A percentile compares a stretch with the other conserved stretches of the same genome.
Conservation (phyloP, 2,113 vertebrate genomes). For the Xiphophorus hellerii region DNA sequence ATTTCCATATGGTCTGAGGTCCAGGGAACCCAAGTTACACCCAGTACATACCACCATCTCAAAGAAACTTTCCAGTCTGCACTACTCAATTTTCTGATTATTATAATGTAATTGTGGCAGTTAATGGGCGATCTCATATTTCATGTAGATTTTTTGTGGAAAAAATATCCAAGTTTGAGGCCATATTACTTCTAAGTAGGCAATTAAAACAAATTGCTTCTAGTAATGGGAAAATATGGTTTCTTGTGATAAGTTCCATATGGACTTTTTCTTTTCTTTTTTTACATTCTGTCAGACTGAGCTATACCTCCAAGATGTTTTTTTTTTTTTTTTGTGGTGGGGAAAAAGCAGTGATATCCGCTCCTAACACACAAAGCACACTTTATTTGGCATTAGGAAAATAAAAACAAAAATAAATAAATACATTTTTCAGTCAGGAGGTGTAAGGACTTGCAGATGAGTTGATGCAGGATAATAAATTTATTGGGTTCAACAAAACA, state of each 20-base stretch:
- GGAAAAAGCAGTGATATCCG: constrained; percentile 19
- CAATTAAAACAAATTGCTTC: constrained; percentile 76
- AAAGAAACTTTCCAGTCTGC: constrained; percentile 50
- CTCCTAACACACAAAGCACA: background rate
- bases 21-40: background rate
- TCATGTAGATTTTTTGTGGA: constrained; percentile 52
- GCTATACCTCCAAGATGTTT: constrained; percentile 36
- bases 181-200: constrained; percentile 68
- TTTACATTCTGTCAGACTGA: constrained; percentile 43
- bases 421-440: no score
- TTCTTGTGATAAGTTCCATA: constrained; percentile 69
- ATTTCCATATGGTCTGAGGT: background rate
- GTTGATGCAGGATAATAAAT: no score
- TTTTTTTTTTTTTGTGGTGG: constrained; percentile 38
- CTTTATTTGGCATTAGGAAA: no score
- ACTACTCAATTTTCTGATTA: constrained; percentile 69
- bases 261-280: constrained; percentile 47
- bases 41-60: constrained; percentile 20
- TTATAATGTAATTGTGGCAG: constrained; percentile 56
- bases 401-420: no score
- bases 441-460: no score
- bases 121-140: constrained; percentile 72
- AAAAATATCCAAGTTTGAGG: constrained; percentile 54
- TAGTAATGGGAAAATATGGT: constrained; percentile 66
- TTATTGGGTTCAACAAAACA: no score